These are phyloP conservation scores for Campylomormyrus numenius DNA, from an alignment of 2,113 vertebrate genomes.

Conservation along the genomic window DNA sequence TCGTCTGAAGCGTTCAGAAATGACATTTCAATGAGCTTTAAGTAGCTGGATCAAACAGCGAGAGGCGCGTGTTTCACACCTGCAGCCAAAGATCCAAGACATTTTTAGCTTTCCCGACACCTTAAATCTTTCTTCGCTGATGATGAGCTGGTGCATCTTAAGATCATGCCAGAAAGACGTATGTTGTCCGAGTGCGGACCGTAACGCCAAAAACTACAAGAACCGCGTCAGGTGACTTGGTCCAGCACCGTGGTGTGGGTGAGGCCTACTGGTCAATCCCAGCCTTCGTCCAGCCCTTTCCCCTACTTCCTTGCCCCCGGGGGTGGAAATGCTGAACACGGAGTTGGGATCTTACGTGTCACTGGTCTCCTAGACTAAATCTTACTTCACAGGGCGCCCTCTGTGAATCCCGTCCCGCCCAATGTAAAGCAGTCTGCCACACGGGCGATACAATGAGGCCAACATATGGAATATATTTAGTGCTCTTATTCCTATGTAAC, in stretches of 20 bases:
- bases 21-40: constrained; percentile 28
- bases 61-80: neutral
- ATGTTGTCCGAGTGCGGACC: neutral
- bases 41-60: constrained; percentile 28
- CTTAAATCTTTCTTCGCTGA: neutral
- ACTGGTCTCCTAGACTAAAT: neutral
- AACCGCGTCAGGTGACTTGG: neutral
- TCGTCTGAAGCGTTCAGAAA: constrained; percentile 32
- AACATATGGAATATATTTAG: constrained; percentile 44
- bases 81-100: constrained; percentile 4
- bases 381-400: constrained; percentile 1
- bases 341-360: neutral
- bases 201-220: neutral
- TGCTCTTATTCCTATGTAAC: constrained; percentile 23
- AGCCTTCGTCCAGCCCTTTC: neutral
- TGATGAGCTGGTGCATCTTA: neutral
- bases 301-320: neutral
- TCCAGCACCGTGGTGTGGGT: neutral
- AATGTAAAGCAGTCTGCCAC: neutral
- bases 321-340: neutral
- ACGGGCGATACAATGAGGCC: neutral
- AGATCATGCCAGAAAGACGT: neutral
- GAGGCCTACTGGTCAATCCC: neutral
- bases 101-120: neutral
- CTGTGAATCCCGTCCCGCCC: neutral